Evolutionary conservation across 1,140 invertebrate species (phyloP), one percentile per base, ranked within the genome.

Genomic region (Himalopsyche phryganea): DNA sequence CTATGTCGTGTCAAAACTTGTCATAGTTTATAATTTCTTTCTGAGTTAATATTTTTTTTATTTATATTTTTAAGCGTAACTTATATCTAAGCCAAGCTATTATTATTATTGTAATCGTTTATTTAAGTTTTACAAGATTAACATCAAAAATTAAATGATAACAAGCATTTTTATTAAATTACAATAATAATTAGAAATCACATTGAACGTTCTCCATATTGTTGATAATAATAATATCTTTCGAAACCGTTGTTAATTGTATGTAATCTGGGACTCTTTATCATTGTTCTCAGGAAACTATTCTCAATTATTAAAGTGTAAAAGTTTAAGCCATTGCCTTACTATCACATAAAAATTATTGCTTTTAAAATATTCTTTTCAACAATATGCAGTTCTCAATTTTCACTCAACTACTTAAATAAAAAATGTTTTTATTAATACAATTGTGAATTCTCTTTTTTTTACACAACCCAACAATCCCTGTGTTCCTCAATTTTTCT

Each of bases 351-450:
- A n/a, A 15, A 15, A 40, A 13, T 40, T 40, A 13, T 40, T 40
- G n/a, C 11, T 40, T 40, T 3, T 40, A 11, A 40, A 40, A 6
- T 40, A 5, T 40, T 40, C 15, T 40, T 40, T 40, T 40, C 15
- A 40, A n/a, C 15, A 13, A 15, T 53, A 53, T 45, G 44, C 41
- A 51, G 33, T 44, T 15, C 50, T 53, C 41, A 33, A 45, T 53
- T 41, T 41, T 44, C 50, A 53, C 50, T 44, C 50, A 44, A 53
- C 23, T 45, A 53, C 44, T 40, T 41, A 33, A 53, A 53, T 53
- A 15, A 40, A 40, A 40, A 48, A 48, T 48, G 50, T 53, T 53
- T 53, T 53, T 53, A 53, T 45, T 53, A 53, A 53, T 53, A 53
- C 50, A 32, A 17, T n/a, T n/a, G n/a, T n/a, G n/a, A n/a, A n/a